Percentiles rank a stretch among this genome's conserved stretches.
These are phyloP conservation scores for Dasysyrphus tricinctus DNA, from an alignment of 2,888 invertebrate species.

Conservation along the genomic window DNA sequence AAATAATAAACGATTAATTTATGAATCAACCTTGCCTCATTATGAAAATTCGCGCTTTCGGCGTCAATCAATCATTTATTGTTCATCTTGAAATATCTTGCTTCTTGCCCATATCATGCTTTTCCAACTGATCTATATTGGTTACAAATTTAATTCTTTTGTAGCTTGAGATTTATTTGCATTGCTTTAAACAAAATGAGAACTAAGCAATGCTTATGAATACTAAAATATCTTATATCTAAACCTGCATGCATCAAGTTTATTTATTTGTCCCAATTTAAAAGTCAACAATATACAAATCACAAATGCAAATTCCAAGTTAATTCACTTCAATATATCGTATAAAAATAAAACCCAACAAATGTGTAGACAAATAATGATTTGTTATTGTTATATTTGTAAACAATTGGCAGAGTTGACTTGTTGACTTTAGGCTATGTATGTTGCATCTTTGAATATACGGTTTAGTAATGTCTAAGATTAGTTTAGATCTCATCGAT, in stretches of 20 bases:
- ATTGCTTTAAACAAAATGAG: background rate
- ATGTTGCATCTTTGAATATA: background rate
- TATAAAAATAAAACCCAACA: background rate
- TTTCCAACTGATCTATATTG: background rate
- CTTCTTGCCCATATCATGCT: background rate
- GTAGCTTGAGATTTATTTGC: background rate
- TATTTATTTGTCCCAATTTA: constrained; percentile 7
- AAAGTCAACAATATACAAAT: constrained; percentile 14
- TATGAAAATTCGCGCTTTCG: background rate
- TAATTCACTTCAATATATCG: background rate
- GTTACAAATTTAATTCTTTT: background rate
- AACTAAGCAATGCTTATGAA: background rate
- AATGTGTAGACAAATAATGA: background rate
- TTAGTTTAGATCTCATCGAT: background rate
- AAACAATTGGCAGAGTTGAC: constrained; percentile 4
- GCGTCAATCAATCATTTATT: constrained; percentile 23
- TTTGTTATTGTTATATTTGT: background rate
- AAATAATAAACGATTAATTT: background rate
- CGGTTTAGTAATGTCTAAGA: background rate
- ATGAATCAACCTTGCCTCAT: background rate
- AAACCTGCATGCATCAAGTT: background rate
- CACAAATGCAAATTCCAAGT: constrained; percentile 4
- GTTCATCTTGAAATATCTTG: constrained; percentile 2
- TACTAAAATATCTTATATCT: background rate
- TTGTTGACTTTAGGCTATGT: background rate